Base-by-base conservation (phyloP, 2,888 invertebrate species). In the Rhynchonema sp. region DNA sequence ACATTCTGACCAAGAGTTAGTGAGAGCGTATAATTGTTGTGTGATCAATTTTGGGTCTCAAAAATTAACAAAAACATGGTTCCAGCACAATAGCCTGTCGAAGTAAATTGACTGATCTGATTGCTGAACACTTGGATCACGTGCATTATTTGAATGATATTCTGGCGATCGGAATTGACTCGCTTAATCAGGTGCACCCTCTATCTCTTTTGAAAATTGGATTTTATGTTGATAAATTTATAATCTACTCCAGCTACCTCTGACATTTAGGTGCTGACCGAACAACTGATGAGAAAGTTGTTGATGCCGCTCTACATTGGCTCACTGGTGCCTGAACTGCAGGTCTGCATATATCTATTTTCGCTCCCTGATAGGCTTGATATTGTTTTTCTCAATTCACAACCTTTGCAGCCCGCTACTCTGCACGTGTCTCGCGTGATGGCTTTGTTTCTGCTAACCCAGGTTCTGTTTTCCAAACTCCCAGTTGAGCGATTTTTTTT, bases 81-180 rank as follows among this genome's bases (percentile, higher is more conserved):
- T 55, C 20, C 25, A 57, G 57, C 13, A 13, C 30, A 25, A 13
- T 20, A 27, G 46, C 61, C 29, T 87, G 87, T 26, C 84, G 88
- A 72, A 86, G 86, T 69, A 83, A 87, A 69, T 79, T 98, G 57
- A 84, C 90, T 20, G 92, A 92, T 76, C 77, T 96, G 64, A 91
- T 96, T 1, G 94, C 92, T 0, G 94, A 94, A 76, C 94, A 96
- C 75, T 78, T 96, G 65, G 96, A 98, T 76, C 91, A 96, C 74
- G 80, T 96, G 22, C 94, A 96, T 76, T 96, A 96, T 74, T 79
- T 96, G 60, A 96, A 94, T 73, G 96, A 96, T 73, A 96, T 96
- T 67, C 80, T 98, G 26, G 84, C 87, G 70, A 80, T 96, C 61
- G 84, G 88, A 73, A 91, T 94, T 67, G 84, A 85, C 58, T 87